Percentiles rank a stretch among this genome's conserved stretches.
phyloP scores from a whole-genome alignment of 2,888 invertebrate species.

The Heterodera filipjevi region DNA sequence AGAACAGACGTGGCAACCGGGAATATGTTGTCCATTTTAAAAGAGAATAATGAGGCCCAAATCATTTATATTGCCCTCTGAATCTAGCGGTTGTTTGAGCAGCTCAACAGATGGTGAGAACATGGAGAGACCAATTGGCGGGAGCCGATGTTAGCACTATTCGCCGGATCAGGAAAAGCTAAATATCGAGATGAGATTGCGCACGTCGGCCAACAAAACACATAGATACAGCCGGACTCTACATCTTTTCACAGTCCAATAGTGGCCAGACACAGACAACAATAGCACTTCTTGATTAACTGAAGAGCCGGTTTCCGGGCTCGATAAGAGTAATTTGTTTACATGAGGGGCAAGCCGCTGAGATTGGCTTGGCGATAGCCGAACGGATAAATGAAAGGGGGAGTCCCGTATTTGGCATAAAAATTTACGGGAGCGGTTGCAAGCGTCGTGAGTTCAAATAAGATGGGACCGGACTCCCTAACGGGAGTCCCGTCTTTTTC shows the following conservation, averaged over 20 bases:
- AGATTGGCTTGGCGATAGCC: background rate
- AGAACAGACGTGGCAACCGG: background rate
- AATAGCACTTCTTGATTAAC: background rate
- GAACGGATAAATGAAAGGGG: background rate
- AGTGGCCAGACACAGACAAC: background rate
- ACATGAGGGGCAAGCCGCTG: background rate
- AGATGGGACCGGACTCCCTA: too few species aligned
- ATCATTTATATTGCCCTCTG: constrained; percentile 1
- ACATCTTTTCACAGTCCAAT: constrained; percentile 6
- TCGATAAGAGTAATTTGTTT: constrained; percentile 1
- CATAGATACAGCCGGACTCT: background rate
- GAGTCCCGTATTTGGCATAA: too few species aligned
- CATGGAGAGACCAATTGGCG: background rate
- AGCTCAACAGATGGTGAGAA: constrained; percentile 7
- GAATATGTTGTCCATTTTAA: background rate
- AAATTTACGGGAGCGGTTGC: too few species aligned
- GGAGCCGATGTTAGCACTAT: background rate
- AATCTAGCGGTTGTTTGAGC: constrained; percentile 9
- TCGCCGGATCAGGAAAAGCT: background rate
- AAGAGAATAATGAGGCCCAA: background rate
- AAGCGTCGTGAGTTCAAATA: too few species aligned
- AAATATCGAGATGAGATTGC: background rate
- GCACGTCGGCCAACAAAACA: background rate
- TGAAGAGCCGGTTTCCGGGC: background rate
- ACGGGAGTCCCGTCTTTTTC: too few species aligned